These are phyloP conservation scores for Cryptoleucopteryx plumbea DNA, from an alignment of 2,113 vertebrate species.

Conservation along the genomic window DNA sequence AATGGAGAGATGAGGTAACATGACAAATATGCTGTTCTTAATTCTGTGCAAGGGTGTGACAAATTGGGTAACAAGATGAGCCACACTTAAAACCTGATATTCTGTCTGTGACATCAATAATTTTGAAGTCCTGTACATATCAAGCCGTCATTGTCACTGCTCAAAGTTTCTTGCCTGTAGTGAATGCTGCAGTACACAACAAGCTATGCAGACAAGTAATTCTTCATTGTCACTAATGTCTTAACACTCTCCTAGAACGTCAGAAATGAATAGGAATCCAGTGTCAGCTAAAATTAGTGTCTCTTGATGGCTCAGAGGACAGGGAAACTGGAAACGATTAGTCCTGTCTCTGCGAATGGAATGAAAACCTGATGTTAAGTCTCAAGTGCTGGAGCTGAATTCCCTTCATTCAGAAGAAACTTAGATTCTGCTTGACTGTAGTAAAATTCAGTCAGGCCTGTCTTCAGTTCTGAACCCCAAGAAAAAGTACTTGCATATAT, in stretches of 20 bases:
- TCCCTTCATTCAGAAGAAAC: background rate
- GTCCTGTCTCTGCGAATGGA: background rate
- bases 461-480: background rate
- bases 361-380: background rate
- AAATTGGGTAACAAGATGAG: background rate
- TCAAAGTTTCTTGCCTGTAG: background rate
- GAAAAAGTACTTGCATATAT: background rate
- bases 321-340: background rate
- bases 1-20: background rate
- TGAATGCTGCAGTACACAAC: background rate
- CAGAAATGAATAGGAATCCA: background rate
- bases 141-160: background rate
- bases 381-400: background rate
- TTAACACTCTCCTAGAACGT: background rate
- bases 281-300: conserved; percentile 20
- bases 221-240: background rate
- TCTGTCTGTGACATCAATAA: conserved; percentile 1
- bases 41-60: conserved; percentile 16
- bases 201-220: background rate
- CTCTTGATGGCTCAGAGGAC: background rate
- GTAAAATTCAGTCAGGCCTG: background rate
- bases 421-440: background rate
- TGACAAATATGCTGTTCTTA: background rate
- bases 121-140: background rate
- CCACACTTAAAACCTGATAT: background rate